Evolutionary conservation across 2,113 vertebrate species (phyloP), one percentile per base, ranked within the genome.

Genomic region (Aptenodytes forsteri): DNA sequence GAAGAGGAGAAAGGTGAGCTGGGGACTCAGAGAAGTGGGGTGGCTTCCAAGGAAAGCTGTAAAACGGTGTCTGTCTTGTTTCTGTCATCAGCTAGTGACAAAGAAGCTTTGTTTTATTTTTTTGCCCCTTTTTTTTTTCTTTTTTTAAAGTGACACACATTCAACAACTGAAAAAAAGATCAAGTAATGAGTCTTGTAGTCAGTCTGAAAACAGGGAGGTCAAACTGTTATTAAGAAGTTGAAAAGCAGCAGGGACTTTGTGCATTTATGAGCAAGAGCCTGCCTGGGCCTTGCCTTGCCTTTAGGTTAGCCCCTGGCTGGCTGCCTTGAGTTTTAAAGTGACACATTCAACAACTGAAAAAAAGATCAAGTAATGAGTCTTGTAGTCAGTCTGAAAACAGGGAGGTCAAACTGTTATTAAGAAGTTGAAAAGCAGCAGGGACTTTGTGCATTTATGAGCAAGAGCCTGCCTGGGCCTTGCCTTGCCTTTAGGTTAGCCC

Each of bases 11-110:
- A 17, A 61, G 76, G 81, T 93, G 70, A 97, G 69, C 89, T 89
- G 87, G 55, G 56, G 87, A 89, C 83, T 94, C 20, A 0, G 54
- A 77, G 65, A 55, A 79, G 44, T 26, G 30, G n/a, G 47, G 77
- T 44, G 62, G 75, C 79, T 96, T 93, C 94, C 92, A 86, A 62
- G 61, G 29, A 66, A 87, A n/a, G 54, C 55, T 91, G 44, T 89
- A 52, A 91, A 90, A 66, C n/a, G 61, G 30, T 22, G 42, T 40
- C 17, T 25, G 58, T 52, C 59, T 90, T 67, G 55, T 87, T 88
- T 78, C 55, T 94, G 86, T 75, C 65, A 67, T 56, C 72, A 92
- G 38, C 79, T 40, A 38, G 16, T 44, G 62, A 65, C 73, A 88
- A 30, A 66, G 66, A 34, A 76, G 54, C 55, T 78, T 52, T 59